Percentiles rank a stretch among this genome's conserved stretches.
These are phyloP conservation scores for Ptilorrhoa leucosticta DNA, from an alignment of 2,113 vertebrate species.

Conservation along the genomic window DNA sequence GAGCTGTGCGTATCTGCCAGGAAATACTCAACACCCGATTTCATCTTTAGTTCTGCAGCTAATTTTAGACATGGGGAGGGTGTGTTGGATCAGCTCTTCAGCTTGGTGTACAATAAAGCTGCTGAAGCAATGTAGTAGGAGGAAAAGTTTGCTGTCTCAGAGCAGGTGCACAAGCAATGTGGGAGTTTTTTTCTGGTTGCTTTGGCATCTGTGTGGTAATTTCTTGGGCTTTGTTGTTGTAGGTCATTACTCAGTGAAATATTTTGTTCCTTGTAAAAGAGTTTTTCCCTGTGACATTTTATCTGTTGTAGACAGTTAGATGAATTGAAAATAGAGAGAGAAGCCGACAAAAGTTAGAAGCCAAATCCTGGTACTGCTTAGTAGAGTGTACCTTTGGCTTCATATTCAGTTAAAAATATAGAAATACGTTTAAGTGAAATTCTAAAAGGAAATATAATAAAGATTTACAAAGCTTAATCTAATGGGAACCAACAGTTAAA, in stretches of 20 bases:
- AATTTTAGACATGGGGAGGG: neutral
- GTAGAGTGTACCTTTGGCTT: neutral
- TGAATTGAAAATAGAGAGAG: neutral
- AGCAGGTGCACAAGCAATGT: neutral
- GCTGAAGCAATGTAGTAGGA: neutral
- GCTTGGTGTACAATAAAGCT: neutral
- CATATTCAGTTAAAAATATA: neutral
- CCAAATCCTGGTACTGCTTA: neutral
- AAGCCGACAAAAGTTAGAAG: neutral
- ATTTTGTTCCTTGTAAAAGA: neutral
- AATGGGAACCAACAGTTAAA: neutral
- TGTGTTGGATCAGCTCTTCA: neutral
- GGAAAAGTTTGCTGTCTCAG: conserved; percentile 1
- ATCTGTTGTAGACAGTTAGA: neutral
- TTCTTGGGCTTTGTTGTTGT: neutral
- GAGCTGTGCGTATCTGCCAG: neutral
- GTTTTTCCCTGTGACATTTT: neutral
- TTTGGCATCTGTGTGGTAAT: neutral
- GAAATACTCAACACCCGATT: neutral
- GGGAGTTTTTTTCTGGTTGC: neutral
- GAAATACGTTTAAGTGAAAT: neutral
- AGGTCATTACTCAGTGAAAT: neutral
- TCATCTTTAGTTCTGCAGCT: conserved; percentile 13
- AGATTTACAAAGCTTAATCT: neutral
- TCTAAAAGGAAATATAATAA: neutral